Conservation (phyloP, 2,888 invertebrate species). For the Sinodicranocentrus sp. region DNA sequence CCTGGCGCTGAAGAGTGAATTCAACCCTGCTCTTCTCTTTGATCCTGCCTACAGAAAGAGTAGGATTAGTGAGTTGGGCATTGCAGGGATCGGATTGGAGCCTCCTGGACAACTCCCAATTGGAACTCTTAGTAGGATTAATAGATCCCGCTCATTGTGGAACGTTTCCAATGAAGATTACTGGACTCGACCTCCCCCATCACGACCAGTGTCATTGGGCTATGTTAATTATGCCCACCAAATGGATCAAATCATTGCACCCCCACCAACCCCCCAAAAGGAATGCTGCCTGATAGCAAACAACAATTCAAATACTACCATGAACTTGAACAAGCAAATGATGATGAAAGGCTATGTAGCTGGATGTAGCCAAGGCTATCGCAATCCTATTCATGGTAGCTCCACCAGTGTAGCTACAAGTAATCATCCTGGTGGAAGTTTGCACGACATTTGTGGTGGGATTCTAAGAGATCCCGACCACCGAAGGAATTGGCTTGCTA, state of each 20-base stretch:
- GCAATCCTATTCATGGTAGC: conserved; percentile 64
- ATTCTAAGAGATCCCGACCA: conserved; percentile 47
- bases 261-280: conserved; percentile 45
- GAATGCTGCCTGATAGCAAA: conserved; percentile 59
- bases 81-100: conserved; percentile 75
- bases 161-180: conserved; percentile 75
- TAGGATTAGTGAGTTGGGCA: conserved; percentile 74
- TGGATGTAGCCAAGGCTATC: conserved; percentile 46
- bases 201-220: conserved; percentile 74
- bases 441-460: conserved; percentile 30
- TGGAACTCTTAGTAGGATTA: conserved; percentile 61
- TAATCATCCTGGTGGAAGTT: conserved; percentile 18
- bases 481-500: conserved; percentile 61
- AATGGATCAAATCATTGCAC: conserved; percentile 53
- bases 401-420: conserved; percentile 40
- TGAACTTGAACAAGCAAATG: conserved; percentile 68
- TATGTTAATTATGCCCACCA: conserved; percentile 73
- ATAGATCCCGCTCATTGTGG: conserved; percentile 73
- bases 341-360: conserved; percentile 46
- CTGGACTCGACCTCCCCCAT: conserved; percentile 77
- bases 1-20: conserved; percentile 72
- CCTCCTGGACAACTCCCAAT: conserved; percentile 71
- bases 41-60: conserved; percentile 74
- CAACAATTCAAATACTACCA: conserved; percentile 65
- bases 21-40: conserved; percentile 73